Evolutionary conservation across 2,888 invertebrate genomes (phyloP), one percentile per base, ranked within the genome.

Genomic region (Odontocerum albicorne): DNA sequence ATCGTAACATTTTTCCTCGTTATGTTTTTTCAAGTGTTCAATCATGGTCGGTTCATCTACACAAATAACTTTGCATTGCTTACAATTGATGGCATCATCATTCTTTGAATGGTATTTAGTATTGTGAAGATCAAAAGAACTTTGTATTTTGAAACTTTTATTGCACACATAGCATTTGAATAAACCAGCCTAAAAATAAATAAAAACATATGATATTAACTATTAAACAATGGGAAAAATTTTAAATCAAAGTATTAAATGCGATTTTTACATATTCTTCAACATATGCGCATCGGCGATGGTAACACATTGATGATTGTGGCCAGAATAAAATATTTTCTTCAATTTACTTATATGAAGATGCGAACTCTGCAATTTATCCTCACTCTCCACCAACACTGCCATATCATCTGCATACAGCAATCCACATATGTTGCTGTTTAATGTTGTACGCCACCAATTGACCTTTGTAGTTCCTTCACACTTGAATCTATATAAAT

Each of bases 71-170:
- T 77, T 76, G 64, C 92, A 92, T 49, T 84, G 80, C 1, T 75
- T 72, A 66, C 92, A 92, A 2, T 74, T 69, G 59, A 82, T 80
- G 57, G 82, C 78, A 38, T 80, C 79, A 31, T 81, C 77, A 20
- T 67, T 64, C 57, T 75, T 81, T 40, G 86, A 84, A 68, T 92
- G 92, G 55, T 90, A 84, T 10, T 86, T 81, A 44, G 80, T 74
- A 12, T 79, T 70, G 69, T 92, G 92, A 4, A 84, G 77, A 40
- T 82, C 78, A 57, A 85, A 79, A 62, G 83, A 86, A 19, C 81
- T 75, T 66, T 83, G 78, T 27, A 86, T 82, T 65, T 85, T 83
- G 66, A 91, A 92, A 2, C 85, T 81, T 66, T 90, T 88, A 8
- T 82, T 79, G 65, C 92, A 93, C 62, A 83, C 71, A 2, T 70